Conservation (phyloP, 1,140 invertebrate species). For the Lethocerus indicus region DNA sequence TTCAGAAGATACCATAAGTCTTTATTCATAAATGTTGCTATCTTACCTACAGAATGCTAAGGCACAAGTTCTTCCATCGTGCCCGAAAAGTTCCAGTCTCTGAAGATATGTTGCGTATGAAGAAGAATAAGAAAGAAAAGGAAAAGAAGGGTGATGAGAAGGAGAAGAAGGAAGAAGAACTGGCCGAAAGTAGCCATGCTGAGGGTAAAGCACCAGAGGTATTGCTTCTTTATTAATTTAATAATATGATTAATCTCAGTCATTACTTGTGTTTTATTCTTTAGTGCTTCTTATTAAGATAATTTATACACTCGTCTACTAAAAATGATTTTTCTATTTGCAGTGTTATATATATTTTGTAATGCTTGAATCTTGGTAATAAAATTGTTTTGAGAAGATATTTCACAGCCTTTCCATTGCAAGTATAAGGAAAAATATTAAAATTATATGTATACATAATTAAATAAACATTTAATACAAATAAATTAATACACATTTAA, state of each 20-base stretch:
- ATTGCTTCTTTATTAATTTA: background rate
- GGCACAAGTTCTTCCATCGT: slow-evolving; percentile 89
- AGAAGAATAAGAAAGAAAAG: slow-evolving; percentile 32
- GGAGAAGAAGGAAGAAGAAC: slow-evolving; percentile 26
- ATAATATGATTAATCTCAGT: background rate
- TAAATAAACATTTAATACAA: too few species aligned
- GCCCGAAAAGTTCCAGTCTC: slow-evolving; percentile 73
- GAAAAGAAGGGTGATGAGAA: slow-evolving; percentile 40
- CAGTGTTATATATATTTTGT: background rate
- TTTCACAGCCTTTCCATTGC: too few species aligned
- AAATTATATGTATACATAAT: too few species aligned
- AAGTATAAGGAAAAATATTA: too few species aligned
- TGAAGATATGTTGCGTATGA: slow-evolving; percentile 53
- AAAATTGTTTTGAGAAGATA: too few species aligned
- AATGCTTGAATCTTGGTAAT: too few species aligned
- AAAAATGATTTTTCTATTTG: background rate
- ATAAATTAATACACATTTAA: too few species aligned
- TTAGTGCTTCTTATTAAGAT: background rate
- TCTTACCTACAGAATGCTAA: slow-evolving; percentile 43
- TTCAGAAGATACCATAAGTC: background rate
- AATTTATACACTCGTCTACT: background rate
- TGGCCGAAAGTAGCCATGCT: slow-evolving; percentile 33
- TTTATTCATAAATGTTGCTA: background rate
- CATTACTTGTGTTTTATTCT: background rate
- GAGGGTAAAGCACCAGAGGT: slow-evolving; percentile 26